phyloP scores from a whole-genome alignment of 1,140 invertebrate genomes.

The Drosophila orena region DNA sequence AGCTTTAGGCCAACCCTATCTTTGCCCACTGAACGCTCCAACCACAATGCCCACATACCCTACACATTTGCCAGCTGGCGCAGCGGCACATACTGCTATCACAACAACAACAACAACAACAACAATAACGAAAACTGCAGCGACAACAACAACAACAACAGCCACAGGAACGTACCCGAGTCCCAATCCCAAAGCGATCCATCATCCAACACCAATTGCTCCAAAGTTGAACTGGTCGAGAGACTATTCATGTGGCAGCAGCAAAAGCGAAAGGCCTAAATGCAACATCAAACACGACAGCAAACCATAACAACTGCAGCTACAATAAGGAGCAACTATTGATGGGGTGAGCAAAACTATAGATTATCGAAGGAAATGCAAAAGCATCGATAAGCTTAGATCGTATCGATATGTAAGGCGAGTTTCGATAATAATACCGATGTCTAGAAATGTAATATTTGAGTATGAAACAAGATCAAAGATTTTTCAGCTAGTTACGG shows the following conservation, averaged over 20 bases:
- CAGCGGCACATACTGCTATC: conserved; percentile 71
- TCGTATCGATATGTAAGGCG: background rate
- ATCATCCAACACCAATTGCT: conserved; percentile 60
- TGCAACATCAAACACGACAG: conserved; percentile 29
- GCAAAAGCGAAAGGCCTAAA: conserved; percentile 72
- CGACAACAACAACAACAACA: conserved; percentile 19
- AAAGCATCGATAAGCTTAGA: background rate
- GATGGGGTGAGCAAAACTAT: conserved; percentile 51
- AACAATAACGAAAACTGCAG: conserved; percentile 14
- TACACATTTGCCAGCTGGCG: conserved; percentile 75
- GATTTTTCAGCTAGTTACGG: no score
- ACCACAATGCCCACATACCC: conserved; percentile 43
- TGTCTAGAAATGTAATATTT: no score
- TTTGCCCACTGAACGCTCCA: conserved; percentile 52
- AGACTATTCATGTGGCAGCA: conserved; percentile 75
- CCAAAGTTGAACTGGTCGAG: conserved; percentile 74
- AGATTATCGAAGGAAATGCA: background rate
- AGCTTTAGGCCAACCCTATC: conserved; percentile 45
- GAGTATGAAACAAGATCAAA: no score
- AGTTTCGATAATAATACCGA: no score
- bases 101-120: conserved; percentile 40
- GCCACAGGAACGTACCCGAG: conserved; percentile 41
- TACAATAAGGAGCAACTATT: conserved; percentile 58
- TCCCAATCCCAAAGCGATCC: conserved; percentile 35
- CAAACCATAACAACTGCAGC: conserved; percentile 34